Conservation (phyloP, 2,888 invertebrate genomes). For the Ferdinandea cuprea region DNA sequence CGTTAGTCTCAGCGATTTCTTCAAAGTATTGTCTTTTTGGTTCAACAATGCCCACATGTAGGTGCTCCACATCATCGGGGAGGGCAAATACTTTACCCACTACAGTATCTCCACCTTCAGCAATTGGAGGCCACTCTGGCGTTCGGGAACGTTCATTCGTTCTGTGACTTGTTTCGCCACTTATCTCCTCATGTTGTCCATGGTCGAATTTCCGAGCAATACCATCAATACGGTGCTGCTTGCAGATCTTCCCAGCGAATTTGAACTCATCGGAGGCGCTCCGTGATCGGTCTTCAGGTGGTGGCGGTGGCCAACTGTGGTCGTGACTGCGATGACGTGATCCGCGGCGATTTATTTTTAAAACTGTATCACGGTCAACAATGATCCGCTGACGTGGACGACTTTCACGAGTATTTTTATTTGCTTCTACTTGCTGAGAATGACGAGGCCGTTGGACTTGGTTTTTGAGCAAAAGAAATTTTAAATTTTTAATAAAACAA, state of each 20-base stretch:
- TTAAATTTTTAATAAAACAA: constrained; percentile 43
- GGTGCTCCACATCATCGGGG: constrained; percentile 67
- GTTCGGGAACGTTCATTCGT: constrained; percentile 51
- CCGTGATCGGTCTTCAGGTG: constrained; percentile 70
- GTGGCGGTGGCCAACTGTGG: constrained; percentile 82
- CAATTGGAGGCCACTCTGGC: constrained; percentile 59
- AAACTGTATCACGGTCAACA: constrained; percentile 82
- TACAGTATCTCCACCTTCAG: constrained; percentile 10
- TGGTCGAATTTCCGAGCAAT: constrained; percentile 80
- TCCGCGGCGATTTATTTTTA: constrained; percentile 82
- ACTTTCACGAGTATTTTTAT: constrained; percentile 78
- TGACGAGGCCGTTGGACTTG: constrained; percentile 43
- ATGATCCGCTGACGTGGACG: constrained; percentile 80
- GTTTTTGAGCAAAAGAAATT: constrained; percentile 31
- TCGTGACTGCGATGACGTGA: constrained; percentile 80
- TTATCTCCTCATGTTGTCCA: constrained; percentile 23
- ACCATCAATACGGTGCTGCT: constrained; percentile 79
- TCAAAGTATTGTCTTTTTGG: constrained; percentile 81
- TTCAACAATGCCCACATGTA: constrained; percentile 80
- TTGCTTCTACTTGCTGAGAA: constrained; percentile 28
- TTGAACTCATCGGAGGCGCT: constrained; percentile 77
- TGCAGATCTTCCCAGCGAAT: constrained; percentile 78
- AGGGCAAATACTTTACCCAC: constrained; percentile 62
- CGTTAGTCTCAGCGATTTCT: constrained; percentile 75
- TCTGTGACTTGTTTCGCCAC: constrained; percentile 8